Evolutionary conservation across 64 coral and sea anemone species (phyloP).

Genomic region (Montipora cactus): DNA sequence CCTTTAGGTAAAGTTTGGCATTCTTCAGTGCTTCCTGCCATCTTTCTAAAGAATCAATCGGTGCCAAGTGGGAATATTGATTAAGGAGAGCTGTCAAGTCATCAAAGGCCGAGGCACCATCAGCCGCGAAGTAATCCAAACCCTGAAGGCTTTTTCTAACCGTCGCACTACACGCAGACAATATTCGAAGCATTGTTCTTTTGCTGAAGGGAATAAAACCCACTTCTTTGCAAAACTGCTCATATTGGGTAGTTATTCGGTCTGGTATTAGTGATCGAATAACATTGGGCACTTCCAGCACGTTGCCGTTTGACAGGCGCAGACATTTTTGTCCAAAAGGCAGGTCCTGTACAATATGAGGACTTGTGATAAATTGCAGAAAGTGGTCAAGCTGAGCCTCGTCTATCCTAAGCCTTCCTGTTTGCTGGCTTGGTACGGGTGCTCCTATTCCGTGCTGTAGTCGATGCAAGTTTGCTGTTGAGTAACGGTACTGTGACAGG

Average conservation of each 20-base stretch:
- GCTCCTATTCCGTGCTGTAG: too few relatives aligned
- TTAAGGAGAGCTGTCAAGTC: background rate
- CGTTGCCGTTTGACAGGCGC: slow-evolving; percentile 41
- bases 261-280: slow-evolving; percentile 53
- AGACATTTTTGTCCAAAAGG: slow-evolving; percentile 57
- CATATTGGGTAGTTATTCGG: slow-evolving; percentile 30
- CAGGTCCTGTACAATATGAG: slow-evolving; percentile 59
- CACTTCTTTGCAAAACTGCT: slow-evolving; percentile 47
- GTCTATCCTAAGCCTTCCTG: slow-evolving; percentile 16
- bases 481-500: slow-evolving; percentile 44
- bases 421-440: background rate
- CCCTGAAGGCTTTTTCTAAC: slow-evolving; percentile 60
- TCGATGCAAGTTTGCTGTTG: too few relatives aligned
- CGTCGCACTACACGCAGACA: slow-evolving; percentile 45
- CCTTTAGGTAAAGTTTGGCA: slow-evolving; percentile 57
- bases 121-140: slow-evolving; percentile 43
- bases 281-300: slow-evolving; percentile 65
- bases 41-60: background rate
- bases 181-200: slow-evolving; percentile 28
- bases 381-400: slow-evolving; percentile 57
- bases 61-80: slow-evolving; percentile 10
- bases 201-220: slow-evolving; percentile 54
- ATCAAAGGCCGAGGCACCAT: slow-evolving; percentile 54
- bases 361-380: slow-evolving; percentile 64
- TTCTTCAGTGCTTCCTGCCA: slow-evolving; percentile 44